Evolutionary conservation across 2,113 vertebrate genomes (phyloP).

Genomic region (Protobothrops mucrosquamatus): DNA sequence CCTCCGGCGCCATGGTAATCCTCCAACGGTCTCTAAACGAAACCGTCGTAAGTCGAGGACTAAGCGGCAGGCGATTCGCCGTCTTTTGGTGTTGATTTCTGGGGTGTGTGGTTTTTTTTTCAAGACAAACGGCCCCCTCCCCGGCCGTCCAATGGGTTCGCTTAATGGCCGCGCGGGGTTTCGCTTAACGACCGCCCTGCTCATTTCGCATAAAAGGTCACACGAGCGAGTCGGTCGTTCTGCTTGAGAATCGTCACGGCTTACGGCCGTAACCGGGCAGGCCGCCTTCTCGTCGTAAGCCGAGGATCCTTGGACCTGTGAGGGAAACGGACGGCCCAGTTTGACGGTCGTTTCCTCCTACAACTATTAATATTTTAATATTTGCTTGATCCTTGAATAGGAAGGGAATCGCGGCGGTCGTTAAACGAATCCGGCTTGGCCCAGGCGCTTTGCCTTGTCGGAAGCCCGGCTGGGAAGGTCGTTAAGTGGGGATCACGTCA

Average conservation of each 20-base stretch:
- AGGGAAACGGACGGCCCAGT: background rate
- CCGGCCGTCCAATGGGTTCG: background rate
- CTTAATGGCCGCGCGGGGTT: background rate
- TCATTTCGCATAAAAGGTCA: background rate
- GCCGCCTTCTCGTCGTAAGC: background rate
- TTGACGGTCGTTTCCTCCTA: background rate
- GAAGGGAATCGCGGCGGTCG: background rate
- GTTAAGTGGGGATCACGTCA: background rate
- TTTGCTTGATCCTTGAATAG: too few species aligned
- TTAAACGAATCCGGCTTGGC: background rate
- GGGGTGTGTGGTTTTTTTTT: too few species aligned
- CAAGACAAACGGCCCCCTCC: background rate
- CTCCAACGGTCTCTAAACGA: background rate
- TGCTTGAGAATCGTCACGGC: background rate
- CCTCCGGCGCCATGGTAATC: background rate
- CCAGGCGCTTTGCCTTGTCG: too few species aligned
- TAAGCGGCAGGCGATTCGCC: too few species aligned
- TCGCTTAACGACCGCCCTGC: background rate
- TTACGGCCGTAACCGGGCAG: background rate
- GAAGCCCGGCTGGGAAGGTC: background rate
- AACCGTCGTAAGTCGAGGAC: background rate
- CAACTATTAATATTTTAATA: too few species aligned
- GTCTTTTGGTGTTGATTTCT: too few species aligned
- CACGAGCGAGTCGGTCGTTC: background rate
- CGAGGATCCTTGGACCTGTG: background rate